Evolutionary conservation across 2,888 invertebrate genomes (phyloP), one percentile per base, ranked within the genome.

Genomic region (Anticlea derivata): DNA sequence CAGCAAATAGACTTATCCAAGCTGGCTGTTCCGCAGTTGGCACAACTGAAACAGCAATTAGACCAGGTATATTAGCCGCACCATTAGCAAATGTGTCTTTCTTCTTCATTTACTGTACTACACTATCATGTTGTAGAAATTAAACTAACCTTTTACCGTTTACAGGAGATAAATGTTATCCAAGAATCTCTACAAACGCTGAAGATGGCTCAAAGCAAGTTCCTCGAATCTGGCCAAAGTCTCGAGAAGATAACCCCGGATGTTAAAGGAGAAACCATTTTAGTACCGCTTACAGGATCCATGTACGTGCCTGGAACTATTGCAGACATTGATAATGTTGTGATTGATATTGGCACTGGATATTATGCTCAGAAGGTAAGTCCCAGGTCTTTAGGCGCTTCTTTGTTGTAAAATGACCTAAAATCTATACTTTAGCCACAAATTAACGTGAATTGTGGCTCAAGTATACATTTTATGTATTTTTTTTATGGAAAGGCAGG

Each of bases 311-410:
- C 97, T 29, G 99, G 99, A 1, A 94, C 94, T 67, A 92, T 99
- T 50, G 92, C 94, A 55, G 96, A 98, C 75, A 93, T 96, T 23
- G 93, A 96, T 44, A 95, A 95, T 79, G 97, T 98, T 43, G 92
- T 99, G 22, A 96, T 99, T 62, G 99, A 99, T 82, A 95, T 99
- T 74, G 99, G 99, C 40, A 99, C 99, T 41, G 98, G 99, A 58
- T 99, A 99, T 83, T 99, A 96, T 89, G 96, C 96, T 11, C 96
- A 98, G 83, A 98, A 98, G 93, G 97, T 96, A 79, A 74, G 79
- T 69, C 39, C 17, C 1, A 20, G 8, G 8, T 24, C 8, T 12
- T 3, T 29, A 29, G n/a, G n/a, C 11, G 22, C 10, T 5, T 7
- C 3, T 26, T 26, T 1, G n/a, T n/a, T n/a, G n/a, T n/a, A n/a